Conservation (phyloP, 2,888 invertebrate genomes). For the Sarcophaga carnaria region DNA sequence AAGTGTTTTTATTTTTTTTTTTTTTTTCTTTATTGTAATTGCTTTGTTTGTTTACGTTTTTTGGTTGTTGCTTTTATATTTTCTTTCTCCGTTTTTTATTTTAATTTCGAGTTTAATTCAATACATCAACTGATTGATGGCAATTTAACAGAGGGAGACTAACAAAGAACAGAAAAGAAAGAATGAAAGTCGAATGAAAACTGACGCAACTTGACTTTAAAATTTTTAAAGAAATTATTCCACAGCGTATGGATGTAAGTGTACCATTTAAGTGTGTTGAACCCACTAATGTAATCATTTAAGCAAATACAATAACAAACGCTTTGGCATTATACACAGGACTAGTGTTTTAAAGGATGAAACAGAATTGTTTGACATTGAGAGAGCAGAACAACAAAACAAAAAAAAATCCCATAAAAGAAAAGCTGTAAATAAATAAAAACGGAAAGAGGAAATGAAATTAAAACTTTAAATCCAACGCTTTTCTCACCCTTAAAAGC, state of each 20-base stretch:
- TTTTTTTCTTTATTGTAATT: neutral
- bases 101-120: conserved; percentile 68
- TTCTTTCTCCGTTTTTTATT: conserved; percentile 59
- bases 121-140: conserved; percentile 67
- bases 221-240: conserved; percentile 4
- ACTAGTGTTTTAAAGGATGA: neutral
- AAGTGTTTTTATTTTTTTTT: neutral
- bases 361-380: neutral
- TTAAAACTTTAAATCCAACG: conserved; percentile 67
- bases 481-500: conserved; percentile 57
- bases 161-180: conserved; percentile 25
- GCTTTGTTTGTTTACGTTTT: conserved; percentile 11
- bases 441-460: conserved; percentile 63
- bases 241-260: conserved; percentile 22
- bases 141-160: conserved; percentile 57
- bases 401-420: conserved; percentile 47
- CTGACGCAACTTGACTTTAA: conserved; percentile 28
- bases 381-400: neutral
- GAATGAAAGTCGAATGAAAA: neutral
- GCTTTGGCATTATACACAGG: neutral
- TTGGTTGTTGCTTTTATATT: conserved; percentile 39
- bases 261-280: conserved; percentile 9
- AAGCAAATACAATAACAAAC: conserved; percentile 57
- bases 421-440: conserved; percentile 41
- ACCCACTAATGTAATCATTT: conserved; percentile 64